Evolutionary conservation across 1,140 invertebrate genomes (phyloP), one percentile per base, ranked within the genome.

Genomic region (Pollicipes pollicipes): DNA sequence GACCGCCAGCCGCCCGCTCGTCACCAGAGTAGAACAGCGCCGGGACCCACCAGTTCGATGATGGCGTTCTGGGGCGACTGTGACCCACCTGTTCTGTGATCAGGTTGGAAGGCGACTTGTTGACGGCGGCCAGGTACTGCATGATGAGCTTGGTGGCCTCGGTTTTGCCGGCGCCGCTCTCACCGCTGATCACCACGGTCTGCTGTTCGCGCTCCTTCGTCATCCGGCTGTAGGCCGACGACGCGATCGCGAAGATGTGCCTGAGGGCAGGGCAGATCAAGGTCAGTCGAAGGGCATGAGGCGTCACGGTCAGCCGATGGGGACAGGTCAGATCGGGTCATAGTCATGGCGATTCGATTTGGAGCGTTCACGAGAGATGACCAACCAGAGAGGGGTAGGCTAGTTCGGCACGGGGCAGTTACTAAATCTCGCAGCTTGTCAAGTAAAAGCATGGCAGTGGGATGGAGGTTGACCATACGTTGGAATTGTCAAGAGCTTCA

Each of bases 71-170:
- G n/a, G n/a, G n/a, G n/a, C n/a, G n/a, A 45, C 37, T 13, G 10
- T 13, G 24, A 45, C 37, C 10, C 37, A 45, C 37, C 37, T 66
- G 64, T 81, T 98, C 95, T 0, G 95, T 97, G 69, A 97, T 91
- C 2, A 93, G 83, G 72, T 91, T 92, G 75, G 87, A 89, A 0
- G 91, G 88, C 0, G 92, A 81, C 71, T 86, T 85, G 77, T 88
- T 89, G 2, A 96, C 92, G 0, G 92, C 91, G 0, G 95, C 93
- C 73, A 95, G 79, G 80, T 95, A 91, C 80, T 97, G 94, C 86
- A 97, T 93, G 0, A 97, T 90, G 70, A 97, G 81, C 81, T 98
- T 98, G 0, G 94, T 96, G 17, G 90, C 93, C 79, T 98, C 95
- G 0, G 95, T 98, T 80, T 98, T 98, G 0, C 95, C 95, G 21